A percentile compares a stretch with the other conserved stretches of the same genome.
Conservation (phyloP, 2,113 vertebrate species). For the Neodon shergylaensis region DNA sequence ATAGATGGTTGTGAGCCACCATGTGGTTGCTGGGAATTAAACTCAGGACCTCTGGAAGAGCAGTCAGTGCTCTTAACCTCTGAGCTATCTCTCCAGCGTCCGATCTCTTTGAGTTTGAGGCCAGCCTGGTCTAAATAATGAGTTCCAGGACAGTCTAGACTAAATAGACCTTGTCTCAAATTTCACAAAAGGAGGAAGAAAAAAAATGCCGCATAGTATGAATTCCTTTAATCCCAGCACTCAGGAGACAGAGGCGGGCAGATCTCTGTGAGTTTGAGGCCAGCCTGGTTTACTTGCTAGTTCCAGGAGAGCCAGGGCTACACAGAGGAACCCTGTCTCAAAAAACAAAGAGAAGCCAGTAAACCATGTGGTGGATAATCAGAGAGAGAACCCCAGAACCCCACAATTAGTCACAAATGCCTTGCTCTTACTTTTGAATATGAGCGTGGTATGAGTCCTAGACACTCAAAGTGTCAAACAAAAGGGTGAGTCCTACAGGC, state of each 20-base stretch:
- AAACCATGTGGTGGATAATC: neutral
- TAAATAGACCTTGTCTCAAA: too few species aligned
- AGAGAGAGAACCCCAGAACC: neutral
- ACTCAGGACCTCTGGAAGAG: too few species aligned
- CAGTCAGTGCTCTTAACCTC: too few species aligned
- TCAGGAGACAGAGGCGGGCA: neutral
- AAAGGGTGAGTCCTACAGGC: accelerated
- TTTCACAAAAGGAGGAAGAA: too few species aligned
- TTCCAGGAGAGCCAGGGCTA: neutral
- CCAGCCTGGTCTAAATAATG: neutral
- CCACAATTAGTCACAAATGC: neutral
- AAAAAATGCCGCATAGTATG: too few species aligned
- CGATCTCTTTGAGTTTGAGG: neutral
- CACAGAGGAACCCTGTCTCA: neutral
- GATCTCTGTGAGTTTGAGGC: neutral
- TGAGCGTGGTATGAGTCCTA: accelerated
- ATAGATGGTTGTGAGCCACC: too few species aligned
- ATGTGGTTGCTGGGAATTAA: too few species aligned
- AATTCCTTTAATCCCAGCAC: neutral
- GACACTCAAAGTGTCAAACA: neutral
- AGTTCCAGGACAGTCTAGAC: neutral
- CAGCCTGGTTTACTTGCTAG: neutral
- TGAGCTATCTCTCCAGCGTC: too few species aligned
- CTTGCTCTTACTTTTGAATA: neutral
- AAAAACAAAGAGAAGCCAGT: neutral